A percentile compares a stretch with the other conserved stretches of the same genome.
Conservation (phyloP, 2,888 invertebrate genomes). For the Campoplex nolae region DNA sequence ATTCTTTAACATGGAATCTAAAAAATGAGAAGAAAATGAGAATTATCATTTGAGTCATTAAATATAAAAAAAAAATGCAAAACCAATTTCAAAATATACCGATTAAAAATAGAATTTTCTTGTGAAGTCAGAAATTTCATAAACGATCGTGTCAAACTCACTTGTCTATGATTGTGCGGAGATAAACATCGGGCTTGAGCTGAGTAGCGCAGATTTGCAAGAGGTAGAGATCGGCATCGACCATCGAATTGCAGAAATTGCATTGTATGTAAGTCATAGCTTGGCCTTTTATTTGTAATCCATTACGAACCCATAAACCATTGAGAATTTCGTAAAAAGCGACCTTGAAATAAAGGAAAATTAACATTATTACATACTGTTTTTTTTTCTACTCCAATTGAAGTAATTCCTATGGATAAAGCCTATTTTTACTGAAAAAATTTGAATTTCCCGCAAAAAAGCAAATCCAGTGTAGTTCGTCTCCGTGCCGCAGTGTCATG, state of each 20-base stretch:
- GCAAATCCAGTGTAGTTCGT: neutral
- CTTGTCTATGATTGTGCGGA: slow-evolving; percentile 95
- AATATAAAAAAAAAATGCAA: no score
- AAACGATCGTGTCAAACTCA: slow-evolving; percentile 80
- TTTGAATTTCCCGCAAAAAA: slow-evolving; percentile 26
- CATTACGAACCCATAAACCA: slow-evolving; percentile 98
- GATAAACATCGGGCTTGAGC: slow-evolving; percentile 93
- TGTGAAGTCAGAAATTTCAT: neutral
- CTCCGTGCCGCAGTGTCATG: neutral
- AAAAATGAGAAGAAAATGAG: slow-evolving; percentile 43
- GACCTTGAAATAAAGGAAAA: slow-evolving; percentile 88
- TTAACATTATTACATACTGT: neutral
- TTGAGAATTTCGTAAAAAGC: slow-evolving; percentile 97
- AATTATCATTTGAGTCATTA: neutral
- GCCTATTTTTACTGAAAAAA: neutral
- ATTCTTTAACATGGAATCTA: slow-evolving; percentile 94
- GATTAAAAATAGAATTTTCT: neutral
- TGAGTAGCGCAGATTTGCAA: slow-evolving; percentile 97
- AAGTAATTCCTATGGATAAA: neutral
- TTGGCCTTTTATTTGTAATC: slow-evolving; percentile 98
- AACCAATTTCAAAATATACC: neutral
- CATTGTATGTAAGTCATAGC: slow-evolving; percentile 99
- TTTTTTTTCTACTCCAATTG: no score
- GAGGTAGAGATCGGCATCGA: slow-evolving; percentile 98
- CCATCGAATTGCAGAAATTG: slow-evolving; percentile 99